A percentile compares a stretch with the other conserved stretches of the same genome.
Conservation (phyloP, 1,140 invertebrate species). For the Tetramorium simillimum region DNA sequence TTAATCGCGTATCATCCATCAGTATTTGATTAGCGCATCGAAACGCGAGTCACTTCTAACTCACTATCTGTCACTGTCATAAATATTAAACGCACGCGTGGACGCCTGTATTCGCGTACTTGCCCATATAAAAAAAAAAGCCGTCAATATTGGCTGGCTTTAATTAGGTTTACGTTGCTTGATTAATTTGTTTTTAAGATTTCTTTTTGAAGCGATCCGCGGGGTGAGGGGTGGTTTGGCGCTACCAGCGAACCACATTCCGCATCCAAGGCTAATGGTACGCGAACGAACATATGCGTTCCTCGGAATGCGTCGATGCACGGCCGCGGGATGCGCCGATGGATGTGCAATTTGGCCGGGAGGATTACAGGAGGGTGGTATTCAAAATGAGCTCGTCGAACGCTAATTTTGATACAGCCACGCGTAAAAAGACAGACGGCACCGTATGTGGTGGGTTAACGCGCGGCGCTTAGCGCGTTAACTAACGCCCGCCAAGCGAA, state of each 20-base stretch:
- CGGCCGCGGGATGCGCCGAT: conserved; percentile 23
- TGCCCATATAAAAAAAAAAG: neutral
- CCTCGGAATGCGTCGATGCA: neutral
- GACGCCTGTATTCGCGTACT: neutral
- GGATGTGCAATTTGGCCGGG: conserved; percentile 27
- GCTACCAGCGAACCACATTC: neutral
- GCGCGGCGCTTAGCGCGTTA: neutral
- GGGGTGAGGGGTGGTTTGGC: neutral
- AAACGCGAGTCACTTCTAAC: neutral
- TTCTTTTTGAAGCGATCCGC: neutral
- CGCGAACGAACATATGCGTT: conserved; percentile 32
- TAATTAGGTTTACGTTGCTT: conserved; percentile 48
- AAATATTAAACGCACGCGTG: neutral
- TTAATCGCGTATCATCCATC: neutral
- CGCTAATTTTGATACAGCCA: conserved; percentile 21
- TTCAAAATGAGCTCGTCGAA: conserved; percentile 35
- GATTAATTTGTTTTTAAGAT: conserved; percentile 51
- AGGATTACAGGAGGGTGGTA: conserved; percentile 26
- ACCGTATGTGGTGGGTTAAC: neutral
- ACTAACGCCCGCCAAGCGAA: neutral
- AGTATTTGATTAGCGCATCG: conserved; percentile 23
- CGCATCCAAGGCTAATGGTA: conserved; percentile 23
- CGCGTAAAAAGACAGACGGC: conserved; percentile 17
- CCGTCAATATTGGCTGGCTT: conserved; percentile 19
- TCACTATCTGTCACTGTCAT: conserved; percentile 24